These are phyloP conservation scores for Tupiocoris notatus DNA, from an alignment of 2,888 invertebrate species.

Conservation along the genomic window DNA sequence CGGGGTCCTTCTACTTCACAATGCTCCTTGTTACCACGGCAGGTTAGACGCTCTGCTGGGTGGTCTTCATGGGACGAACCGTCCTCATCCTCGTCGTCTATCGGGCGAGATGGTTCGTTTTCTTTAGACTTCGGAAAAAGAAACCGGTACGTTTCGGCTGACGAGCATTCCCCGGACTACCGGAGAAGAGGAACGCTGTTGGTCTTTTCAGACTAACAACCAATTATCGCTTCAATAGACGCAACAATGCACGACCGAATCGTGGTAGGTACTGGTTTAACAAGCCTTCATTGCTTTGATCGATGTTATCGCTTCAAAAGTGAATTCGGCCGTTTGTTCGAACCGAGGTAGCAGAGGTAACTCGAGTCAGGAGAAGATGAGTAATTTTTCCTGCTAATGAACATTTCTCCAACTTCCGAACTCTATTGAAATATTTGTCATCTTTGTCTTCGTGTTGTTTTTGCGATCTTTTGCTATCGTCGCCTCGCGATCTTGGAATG, in stretches of 20 bases:
- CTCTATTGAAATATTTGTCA: too few relatives aligned
- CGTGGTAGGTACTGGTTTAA: not conserved
- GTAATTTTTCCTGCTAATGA: too few relatives aligned
- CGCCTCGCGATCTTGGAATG: too few relatives aligned
- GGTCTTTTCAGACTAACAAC: not conserved
- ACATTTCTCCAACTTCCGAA: too few relatives aligned
- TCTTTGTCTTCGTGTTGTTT: too few relatives aligned
- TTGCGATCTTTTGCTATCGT: too few relatives aligned
- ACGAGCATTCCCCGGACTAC: not conserved
- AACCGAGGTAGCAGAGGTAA: too few relatives aligned
- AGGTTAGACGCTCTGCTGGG: slow-evolving; percentile 25
- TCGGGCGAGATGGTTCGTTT: not conserved
- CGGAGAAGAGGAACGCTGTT: not conserved
- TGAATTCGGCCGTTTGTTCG: too few relatives aligned
- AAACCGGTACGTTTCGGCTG: not conserved
- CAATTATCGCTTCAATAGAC: not conserved
- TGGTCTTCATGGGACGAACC: slow-evolving; percentile 27
- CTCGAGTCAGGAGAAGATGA: too few relatives aligned
- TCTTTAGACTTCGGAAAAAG: not conserved
- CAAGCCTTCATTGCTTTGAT: not conserved
- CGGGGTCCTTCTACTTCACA: slow-evolving; percentile 22
- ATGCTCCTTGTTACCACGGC: slow-evolving; percentile 37
- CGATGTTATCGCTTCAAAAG: too few relatives aligned
- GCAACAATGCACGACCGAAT: not conserved
- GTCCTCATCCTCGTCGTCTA: too few relatives aligned